Percentiles rank a stretch among this genome's conserved stretches.
These are phyloP conservation scores for Platalea minor DNA, from an alignment of 2,797 vertebrate genomes.

Conservation along the genomic window DNA sequence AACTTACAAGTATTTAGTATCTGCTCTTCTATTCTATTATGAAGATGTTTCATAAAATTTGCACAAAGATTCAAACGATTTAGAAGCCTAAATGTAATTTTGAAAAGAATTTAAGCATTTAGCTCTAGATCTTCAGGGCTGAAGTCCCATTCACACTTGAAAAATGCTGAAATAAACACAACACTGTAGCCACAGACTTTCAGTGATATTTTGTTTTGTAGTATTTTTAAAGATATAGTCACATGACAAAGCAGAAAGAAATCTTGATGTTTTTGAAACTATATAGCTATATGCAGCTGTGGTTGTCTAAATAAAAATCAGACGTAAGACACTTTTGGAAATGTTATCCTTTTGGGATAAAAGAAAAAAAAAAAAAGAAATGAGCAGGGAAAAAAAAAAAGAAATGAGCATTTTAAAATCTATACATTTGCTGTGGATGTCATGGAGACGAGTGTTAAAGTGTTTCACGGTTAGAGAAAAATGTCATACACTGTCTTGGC, in stretches of 20 bases:
- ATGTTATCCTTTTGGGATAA: neutral
- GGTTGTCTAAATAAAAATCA: neutral
- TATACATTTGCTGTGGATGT: neutral
- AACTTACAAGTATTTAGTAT: neutral
- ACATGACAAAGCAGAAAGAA: neutral
- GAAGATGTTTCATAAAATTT: neutral
- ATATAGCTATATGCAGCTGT: neutral
- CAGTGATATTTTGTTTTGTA: neutral
- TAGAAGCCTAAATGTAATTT: neutral
- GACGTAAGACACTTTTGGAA: neutral
- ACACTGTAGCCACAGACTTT: neutral
- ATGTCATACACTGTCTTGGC: neutral
- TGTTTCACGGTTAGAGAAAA: neutral
- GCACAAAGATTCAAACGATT: neutral
- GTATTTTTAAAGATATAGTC: neutral
- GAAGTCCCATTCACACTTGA: neutral
- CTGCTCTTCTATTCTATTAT: neutral
- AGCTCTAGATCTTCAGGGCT: neutral
- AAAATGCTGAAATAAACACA: neutral
- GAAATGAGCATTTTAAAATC: neutral
- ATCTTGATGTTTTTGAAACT: neutral
- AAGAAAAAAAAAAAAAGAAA: fast-evolving
- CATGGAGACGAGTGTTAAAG: neutral
- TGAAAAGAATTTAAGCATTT: neutral
- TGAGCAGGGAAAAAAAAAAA: neutral